Conservation (phyloP, 2,797 vertebrate genomes). For the Leptoclinus maculatus region DNA sequence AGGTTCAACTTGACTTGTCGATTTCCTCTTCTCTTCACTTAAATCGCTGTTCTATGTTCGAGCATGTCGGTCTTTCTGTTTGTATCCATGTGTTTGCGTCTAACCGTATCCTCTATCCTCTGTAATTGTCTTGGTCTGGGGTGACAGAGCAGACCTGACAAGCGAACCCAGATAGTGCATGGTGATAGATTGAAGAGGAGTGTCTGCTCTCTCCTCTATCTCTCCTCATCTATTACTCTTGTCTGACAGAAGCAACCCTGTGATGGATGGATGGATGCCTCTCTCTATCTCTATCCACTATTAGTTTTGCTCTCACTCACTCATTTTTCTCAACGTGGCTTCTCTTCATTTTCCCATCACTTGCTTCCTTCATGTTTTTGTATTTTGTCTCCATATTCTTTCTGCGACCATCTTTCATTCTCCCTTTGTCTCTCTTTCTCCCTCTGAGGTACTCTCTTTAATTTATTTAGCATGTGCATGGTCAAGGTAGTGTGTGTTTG, state of each 20-base stretch:
- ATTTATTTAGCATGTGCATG: constrained; percentile 7
- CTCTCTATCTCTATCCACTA: constrained; percentile 55
- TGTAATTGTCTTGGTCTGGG: constrained; percentile 63
- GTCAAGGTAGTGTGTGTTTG: neutral
- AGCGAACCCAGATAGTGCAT: constrained; percentile 70
- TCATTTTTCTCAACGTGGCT: constrained; percentile 60
- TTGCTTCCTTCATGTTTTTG: constrained; percentile 35
- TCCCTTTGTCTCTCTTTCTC: neutral
- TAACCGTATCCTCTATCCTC: constrained; percentile 12
- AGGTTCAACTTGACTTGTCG: neutral
- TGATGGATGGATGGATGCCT: constrained; percentile 72
- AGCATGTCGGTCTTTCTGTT: constrained; percentile 8
- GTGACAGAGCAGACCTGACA: constrained; percentile 74
- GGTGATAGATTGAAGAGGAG: constrained; percentile 75
- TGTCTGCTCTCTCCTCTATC: constrained; percentile 72
- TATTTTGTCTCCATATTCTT: constrained; percentile 37
- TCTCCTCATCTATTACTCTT: constrained; percentile 74
- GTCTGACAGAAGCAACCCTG: constrained; percentile 69
- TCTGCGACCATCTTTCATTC: constrained; percentile 19
- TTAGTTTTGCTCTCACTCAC: constrained; percentile 42
- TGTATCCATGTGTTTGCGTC: constrained; percentile 24
- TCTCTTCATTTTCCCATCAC: constrained; percentile 57
- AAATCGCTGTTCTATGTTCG: constrained; percentile 5
- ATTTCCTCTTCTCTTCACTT: neutral
- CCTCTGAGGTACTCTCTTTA: neutral